These are phyloP conservation scores for Synergus umbraculus DNA, from an alignment of 2,888 invertebrate genomes.

Conservation along the genomic window DNA sequence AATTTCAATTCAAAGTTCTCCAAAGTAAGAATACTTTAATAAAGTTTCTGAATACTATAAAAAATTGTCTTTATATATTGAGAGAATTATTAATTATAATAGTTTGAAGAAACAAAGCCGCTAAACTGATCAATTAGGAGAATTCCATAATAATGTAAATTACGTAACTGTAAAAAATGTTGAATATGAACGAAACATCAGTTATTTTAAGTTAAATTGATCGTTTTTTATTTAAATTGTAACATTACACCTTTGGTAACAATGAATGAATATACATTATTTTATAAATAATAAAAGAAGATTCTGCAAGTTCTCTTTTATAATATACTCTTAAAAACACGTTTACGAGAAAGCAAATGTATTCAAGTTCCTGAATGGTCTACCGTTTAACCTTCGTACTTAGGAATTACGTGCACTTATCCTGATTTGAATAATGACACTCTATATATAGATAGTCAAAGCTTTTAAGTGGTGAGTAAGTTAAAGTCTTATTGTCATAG, in stretches of 20 bases:
- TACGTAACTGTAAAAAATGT: no score
- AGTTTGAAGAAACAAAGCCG: background rate
- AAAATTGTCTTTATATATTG: background rate
- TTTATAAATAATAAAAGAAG: no score
- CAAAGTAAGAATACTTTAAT: background rate
- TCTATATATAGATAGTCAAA: background rate
- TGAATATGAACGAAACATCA: no score
- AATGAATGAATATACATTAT: no score
- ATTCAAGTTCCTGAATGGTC: conserved; percentile 3
- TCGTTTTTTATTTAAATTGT: no score
- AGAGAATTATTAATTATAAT: background rate
- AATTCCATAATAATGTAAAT: background rate
- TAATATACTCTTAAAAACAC: background rate
- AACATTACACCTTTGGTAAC: no score
- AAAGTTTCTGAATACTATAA: background rate
- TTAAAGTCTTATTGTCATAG: background rate
- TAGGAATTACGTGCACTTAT: conserved; percentile 20
- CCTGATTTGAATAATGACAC: conserved; percentile 19
- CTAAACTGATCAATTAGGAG: background rate
- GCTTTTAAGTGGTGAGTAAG: background rate
- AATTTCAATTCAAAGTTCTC: background rate
- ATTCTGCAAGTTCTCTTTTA: background rate
- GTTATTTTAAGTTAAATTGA: no score
- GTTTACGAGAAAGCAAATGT: background rate
- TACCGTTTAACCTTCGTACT: conserved; percentile 13